Base-by-base conservation (phyloP, 2,888 invertebrate species). In the Dicycla oo region DNA sequence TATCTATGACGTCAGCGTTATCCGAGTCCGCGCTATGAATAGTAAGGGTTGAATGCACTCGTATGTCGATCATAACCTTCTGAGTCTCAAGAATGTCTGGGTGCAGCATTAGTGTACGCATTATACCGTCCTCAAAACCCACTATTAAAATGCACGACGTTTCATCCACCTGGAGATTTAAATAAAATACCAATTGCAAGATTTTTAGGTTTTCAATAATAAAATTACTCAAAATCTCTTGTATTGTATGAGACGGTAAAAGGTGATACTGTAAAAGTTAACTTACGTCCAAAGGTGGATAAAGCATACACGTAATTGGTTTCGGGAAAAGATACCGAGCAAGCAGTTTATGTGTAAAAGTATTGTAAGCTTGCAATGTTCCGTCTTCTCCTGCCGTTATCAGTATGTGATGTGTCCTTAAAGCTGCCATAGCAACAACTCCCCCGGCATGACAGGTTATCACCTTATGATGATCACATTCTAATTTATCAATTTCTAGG, bases 391-490 rank as follows among this genome's bases (percentile, higher is more conserved):
- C 98, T 0, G 98, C 96, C 0, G 98, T 97, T 6, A 97, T 97
- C 4, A 98, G 90, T 78, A 98, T 97, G 0, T 97, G 96, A 18
- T 97, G 97, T 74, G 97, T 96, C 0, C 98, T 97, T 20, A 98
- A 97, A 0, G 97, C 93, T 38, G 97, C 97, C 90, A 98, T 97
- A 6, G 97, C 97, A 0, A 97, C 94, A 0, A 99, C 96, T 2
- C 96, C 93, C 0, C 99, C 98, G 0, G 98, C 98, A 86, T 99
- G 98, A 83, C 97, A 97, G 0, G 97, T 97, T 82, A 97, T 96
- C 63, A 97, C 88, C 82, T 94, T 94, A 0, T 80, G 89, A 77
- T 95, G 92, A 85, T 93, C 82, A 77, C 95, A 95, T 72, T 94
- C 92, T 51, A 94, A 82, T 81, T 95, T 95, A 73, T 96, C 96